Base-by-base conservation (phyloP, 2,797 vertebrate species). In the Poecilia picta region DNA sequence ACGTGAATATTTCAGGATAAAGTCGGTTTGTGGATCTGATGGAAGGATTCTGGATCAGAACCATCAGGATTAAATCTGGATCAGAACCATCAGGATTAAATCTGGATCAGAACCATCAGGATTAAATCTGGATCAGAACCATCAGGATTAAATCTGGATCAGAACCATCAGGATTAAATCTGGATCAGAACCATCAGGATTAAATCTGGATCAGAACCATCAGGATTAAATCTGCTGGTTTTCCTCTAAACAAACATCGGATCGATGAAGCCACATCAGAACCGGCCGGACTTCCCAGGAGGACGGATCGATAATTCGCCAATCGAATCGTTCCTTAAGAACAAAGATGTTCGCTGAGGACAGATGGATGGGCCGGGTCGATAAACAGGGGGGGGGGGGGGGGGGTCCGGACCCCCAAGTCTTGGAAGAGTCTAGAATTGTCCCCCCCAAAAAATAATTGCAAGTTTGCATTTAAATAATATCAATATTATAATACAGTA, bases 311-410 rank as follows among this genome's bases (percentile, higher is more conserved):
- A n/a, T n/a, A 36, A 36, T 36, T 36, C 36, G 11, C 10, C 1
- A 3, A 78, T 89, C 81, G 8, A 86, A 73, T 28, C 0, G 66
- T 51, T 81, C 73, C 6, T 46, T 62, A 68, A 0, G 45, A 46
- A 53, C 13, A n/a, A 70, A 78, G 20, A 47, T 2, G 0, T 72
- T 72, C 77, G 49, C 77, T 66, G 45, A 41, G 59, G 53, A 23
- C 68, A 2, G 73, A 85, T 25, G 43, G 73, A 18, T 23, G 79
- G 57, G 53, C 13, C 15, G 11, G 57, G 15, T 62, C 28, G 5
- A 62, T 33, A 57, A 28, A 33, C 3, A 1, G 1, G 3, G 33
- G 3, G 33, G 33, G 3, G 33, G 33, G 33, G 1, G 1, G 33
- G 33, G 33, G 33, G 33, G 33, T 3, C 33, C 33, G 33, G 33